Conservation (phyloP, 2,888 invertebrate species). For the Rutpela maculata region DNA sequence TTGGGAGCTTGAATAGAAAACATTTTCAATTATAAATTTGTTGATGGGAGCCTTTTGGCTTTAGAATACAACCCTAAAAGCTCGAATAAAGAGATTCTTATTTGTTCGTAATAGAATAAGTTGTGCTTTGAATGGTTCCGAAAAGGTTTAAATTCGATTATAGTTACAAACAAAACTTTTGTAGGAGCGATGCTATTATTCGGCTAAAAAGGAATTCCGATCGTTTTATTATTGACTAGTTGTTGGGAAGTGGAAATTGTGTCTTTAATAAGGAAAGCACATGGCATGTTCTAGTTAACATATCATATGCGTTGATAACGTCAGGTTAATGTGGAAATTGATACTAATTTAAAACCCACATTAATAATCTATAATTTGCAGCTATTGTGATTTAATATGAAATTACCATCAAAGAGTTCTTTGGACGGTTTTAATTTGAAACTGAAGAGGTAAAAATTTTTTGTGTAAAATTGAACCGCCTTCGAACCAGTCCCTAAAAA, state of each 20-base stretch:
- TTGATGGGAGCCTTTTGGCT: constrained; percentile 55
- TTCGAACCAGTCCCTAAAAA: too few species aligned
- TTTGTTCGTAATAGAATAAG: constrained; percentile 56
- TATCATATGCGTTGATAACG: constrained; percentile 1
- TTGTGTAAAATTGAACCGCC: too few species aligned
- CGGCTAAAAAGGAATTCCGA: constrained; percentile 33
- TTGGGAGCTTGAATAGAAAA: constrained; percentile 51
- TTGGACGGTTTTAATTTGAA: not conserved
- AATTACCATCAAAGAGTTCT: not conserved
- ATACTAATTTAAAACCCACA: not conserved
- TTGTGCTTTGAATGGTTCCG: constrained; percentile 50
- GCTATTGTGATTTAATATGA: not conserved
- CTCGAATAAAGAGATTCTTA: constrained; percentile 59
- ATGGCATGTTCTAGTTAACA: constrained; percentile 13
- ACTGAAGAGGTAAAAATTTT: not conserved
- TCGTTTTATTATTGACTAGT: constrained; percentile 38
- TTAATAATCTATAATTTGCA: not conserved
- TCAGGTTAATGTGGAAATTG: not conserved
- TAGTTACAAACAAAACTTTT: constrained; percentile 53
- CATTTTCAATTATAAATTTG: constrained; percentile 59
- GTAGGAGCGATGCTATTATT: constrained; percentile 33
- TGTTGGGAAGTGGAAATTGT: constrained; percentile 23
- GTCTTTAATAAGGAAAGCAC: not conserved
- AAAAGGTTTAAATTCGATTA: constrained; percentile 49
- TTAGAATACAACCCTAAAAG: constrained; percentile 52